Percentiles rank a stretch among this genome's conserved stretches.
Conservation (phyloP, 1,140 invertebrate species). For the Heliconius congener region DNA sequence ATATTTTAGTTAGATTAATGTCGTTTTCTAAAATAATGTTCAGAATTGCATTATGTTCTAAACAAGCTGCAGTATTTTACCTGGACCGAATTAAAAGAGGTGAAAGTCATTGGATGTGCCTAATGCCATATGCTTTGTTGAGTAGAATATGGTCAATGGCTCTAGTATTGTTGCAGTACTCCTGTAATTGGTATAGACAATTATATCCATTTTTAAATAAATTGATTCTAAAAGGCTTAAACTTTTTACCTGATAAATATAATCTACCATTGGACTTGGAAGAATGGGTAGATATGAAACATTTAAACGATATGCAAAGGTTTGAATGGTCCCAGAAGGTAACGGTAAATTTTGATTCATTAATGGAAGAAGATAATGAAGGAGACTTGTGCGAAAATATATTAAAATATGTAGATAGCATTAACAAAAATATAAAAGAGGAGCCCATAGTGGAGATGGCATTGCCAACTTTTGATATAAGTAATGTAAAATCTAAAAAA, state of each 20-base stretch:
- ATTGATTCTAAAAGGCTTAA: slow-evolving; percentile 74
- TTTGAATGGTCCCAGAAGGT: slow-evolving; percentile 65
- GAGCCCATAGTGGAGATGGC: slow-evolving; percentile 32
- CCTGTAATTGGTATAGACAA: slow-evolving; percentile 80
- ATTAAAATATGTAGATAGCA: slow-evolving; percentile 62
- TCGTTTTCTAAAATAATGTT: slow-evolving; percentile 82
- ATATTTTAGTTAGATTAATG: slow-evolving; percentile 81
- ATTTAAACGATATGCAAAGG: slow-evolving; percentile 67
- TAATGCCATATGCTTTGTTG: slow-evolving; percentile 81
- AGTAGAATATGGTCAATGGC: slow-evolving; percentile 83
- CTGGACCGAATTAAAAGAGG: slow-evolving; percentile 80
- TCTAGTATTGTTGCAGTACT: slow-evolving; percentile 74
- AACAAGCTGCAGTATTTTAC: slow-evolving; percentile 78
- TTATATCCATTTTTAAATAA: slow-evolving; percentile 68
- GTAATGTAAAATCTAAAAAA: not conserved
- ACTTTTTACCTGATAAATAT: slow-evolving; percentile 79
- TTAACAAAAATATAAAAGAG: slow-evolving; percentile 45
- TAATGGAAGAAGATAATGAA: slow-evolving; percentile 53
- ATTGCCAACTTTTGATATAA: slow-evolving; percentile 35
- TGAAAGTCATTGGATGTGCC: slow-evolving; percentile 81
- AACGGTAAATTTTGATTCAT: slow-evolving; percentile 43
- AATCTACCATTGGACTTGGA: slow-evolving; percentile 76
- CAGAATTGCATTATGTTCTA: slow-evolving; percentile 76
- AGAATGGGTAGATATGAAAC: slow-evolving; percentile 79
- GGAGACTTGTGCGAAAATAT: slow-evolving; percentile 57